A percentile compares a stretch with the other conserved stretches of the same genome.
Conservation (phyloP, 1,140 invertebrate species). For the Belonocnema kinseyi region DNA sequence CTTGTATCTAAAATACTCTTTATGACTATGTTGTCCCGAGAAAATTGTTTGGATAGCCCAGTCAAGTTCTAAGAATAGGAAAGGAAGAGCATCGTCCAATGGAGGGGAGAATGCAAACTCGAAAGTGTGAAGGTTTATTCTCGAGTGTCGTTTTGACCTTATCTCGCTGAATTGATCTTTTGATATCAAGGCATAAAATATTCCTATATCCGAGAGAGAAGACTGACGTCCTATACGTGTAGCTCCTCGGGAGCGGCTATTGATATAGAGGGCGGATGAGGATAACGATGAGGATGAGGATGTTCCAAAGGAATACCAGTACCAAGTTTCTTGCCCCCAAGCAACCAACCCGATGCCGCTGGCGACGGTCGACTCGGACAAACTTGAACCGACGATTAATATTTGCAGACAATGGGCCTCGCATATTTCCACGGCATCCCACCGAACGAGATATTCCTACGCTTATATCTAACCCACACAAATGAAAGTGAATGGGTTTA, state of each 20-base stretch:
- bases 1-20: background rate
- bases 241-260: background rate
- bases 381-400: constrained; percentile 61
- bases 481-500: background rate
- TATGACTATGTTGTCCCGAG: background rate
- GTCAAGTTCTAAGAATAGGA: constrained; percentile 17
- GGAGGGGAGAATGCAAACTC: background rate
- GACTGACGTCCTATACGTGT: background rate
- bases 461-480: background rate
- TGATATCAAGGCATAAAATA: constrained; percentile 17
- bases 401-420: constrained; percentile 61
- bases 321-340: constrained; percentile 12
- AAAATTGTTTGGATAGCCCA: constrained; percentile 23
- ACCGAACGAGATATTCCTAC: constrained; percentile 12
- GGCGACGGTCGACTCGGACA: constrained; percentile 42
- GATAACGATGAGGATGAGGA: background rate
- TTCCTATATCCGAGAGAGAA: constrained; percentile 14
- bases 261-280: too few relatives aligned
- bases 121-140: background rate
- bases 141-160: constrained; percentile 11
- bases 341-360: background rate
- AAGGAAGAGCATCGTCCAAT: background rate
- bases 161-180: constrained; percentile 11
- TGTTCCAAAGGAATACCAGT: constrained; percentile 29
- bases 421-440: constrained; percentile 56